Percentiles rank a stretch among this genome's conserved stretches.
Evolutionary conservation across 92 coral and sea anemone genomes (phyloP).

Genomic region (Palythoa grandis): DNA sequence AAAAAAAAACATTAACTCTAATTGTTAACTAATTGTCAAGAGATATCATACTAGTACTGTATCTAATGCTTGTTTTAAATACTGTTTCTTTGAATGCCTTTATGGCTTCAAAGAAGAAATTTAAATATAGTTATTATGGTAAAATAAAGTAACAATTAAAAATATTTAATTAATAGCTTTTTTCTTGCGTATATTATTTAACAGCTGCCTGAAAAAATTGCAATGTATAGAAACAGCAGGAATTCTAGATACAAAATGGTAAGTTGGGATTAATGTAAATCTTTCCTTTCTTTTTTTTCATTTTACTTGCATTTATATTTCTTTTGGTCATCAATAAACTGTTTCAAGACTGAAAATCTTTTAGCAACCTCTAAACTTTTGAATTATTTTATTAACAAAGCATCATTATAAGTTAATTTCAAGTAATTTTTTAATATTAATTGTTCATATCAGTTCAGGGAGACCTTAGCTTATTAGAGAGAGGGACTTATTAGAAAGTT

Average conservation of each 20-base stretch:
- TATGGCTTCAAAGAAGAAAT: too few relatives aligned
- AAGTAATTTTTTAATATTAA: neutral
- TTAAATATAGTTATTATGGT: too few relatives aligned
- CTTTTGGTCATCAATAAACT: neutral
- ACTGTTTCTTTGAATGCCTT: too few relatives aligned
- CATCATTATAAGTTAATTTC: neutral
- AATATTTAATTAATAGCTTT: neutral
- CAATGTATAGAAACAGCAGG: constrained; percentile 62
- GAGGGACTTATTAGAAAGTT: too few relatives aligned
- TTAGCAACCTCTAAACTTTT: neutral
- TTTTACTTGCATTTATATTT: neutral
- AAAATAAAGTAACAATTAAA: too few relatives aligned
- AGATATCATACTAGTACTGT: too few relatives aligned
- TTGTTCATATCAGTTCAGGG: too few relatives aligned
- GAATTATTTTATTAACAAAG: too few relatives aligned
- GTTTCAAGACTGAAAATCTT: neutral
- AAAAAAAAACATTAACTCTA: too few relatives aligned
- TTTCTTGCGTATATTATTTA: constrained; percentile 11
- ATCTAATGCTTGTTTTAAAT: too few relatives aligned
- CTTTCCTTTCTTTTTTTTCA: neutral
- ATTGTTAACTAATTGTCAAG: too few relatives aligned
- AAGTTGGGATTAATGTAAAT: neutral
- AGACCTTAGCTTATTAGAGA: too few relatives aligned
- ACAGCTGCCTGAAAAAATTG: constrained; percentile 60
- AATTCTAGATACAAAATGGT: constrained; percentile 69